Evolutionary conservation across 2,797 vertebrate species (phyloP).

Genomic region (Percopsis omiscomaycus): DNA sequence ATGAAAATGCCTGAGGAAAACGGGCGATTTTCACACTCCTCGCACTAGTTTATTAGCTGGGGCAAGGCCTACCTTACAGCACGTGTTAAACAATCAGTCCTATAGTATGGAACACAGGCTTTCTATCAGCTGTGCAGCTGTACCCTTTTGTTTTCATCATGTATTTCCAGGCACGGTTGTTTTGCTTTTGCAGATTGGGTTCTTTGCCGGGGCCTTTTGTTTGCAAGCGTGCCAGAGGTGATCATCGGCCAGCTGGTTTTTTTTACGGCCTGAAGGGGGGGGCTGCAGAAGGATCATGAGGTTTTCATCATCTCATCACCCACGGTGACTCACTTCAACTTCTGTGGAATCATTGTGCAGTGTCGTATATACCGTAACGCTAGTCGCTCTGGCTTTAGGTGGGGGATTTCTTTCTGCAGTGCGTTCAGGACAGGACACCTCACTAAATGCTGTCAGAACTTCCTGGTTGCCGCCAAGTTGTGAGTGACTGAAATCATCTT

Average conservation of each 20-base stretch:
- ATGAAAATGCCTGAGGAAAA: constrained; percentile 65
- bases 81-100: constrained; percentile 36
- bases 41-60: constrained; percentile 53
- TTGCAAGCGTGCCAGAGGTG: constrained; percentile 42
- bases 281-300: constrained; percentile 32
- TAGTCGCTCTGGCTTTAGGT: no score
- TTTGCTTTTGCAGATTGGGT: constrained; percentile 50
- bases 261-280: constrained; percentile 23
- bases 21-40: constrained; percentile 25
- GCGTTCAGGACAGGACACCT: no score
- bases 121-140: constrained; percentile 17
- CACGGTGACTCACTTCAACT: neutral
- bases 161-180: constrained; percentile 22
- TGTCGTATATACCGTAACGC: no score
- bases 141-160: constrained; percentile 27
- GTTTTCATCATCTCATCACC: constrained; percentile 8
- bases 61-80: constrained; percentile 37
- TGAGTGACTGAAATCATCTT: neutral
- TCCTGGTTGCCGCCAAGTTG: neutral
- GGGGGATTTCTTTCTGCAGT: neutral
- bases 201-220: constrained; percentile 35
- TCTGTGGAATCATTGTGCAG: neutral
- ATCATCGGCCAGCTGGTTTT: constrained; percentile 57
- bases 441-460: no score
- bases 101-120: constrained; percentile 28